Conservation (phyloP, 1,140 invertebrate genomes). For the Penaeus chinensis region DNA sequence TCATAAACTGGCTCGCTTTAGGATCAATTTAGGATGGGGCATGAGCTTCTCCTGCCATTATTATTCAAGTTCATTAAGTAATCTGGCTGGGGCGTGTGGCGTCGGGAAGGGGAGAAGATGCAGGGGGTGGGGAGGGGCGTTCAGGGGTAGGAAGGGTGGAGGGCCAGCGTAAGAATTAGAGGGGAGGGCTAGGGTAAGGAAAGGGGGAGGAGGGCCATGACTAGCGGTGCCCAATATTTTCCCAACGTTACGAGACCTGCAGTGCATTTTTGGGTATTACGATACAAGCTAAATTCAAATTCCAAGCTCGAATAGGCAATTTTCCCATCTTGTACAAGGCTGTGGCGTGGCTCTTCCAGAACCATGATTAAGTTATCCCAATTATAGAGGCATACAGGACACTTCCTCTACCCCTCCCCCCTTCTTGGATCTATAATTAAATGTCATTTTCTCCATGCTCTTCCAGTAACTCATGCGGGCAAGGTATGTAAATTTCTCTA, state of each 20-base stretch:
- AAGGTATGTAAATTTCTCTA: slow-evolving; percentile 7
- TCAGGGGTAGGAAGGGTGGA: not conserved
- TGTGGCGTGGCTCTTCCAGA: not conserved
- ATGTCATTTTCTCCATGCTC: slow-evolving; percentile 24
- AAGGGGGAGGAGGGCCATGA: not conserved
- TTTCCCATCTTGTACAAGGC: slow-evolving; percentile 25
- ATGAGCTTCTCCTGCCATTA: slow-evolving; percentile 15
- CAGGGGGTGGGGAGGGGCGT: not conserved
- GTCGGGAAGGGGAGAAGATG: not conserved
- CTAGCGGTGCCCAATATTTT: slow-evolving; percentile 11
- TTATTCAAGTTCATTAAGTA: slow-evolving; percentile 40
- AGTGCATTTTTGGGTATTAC: slow-evolving; percentile 25
- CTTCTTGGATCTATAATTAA: slow-evolving; percentile 31
- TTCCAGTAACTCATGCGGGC: slow-evolving; percentile 18
- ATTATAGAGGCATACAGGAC: slow-evolving; percentile 12
- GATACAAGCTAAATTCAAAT: slow-evolving; percentile 41
- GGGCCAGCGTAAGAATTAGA: not conserved
- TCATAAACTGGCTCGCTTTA: not conserved
- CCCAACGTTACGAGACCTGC: not conserved
- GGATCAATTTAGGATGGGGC: slow-evolving; percentile 1
- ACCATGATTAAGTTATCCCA: slow-evolving; percentile 33
- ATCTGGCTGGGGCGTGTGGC: slow-evolving; percentile 4
- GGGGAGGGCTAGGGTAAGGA: not conserved
- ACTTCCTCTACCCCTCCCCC: not conserved
- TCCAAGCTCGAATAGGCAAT: slow-evolving; percentile 23